These are phyloP conservation scores for Hippoglossus stenolepis DNA, from an alignment of 2,113 vertebrate genomes.

Conservation along the genomic window DNA sequence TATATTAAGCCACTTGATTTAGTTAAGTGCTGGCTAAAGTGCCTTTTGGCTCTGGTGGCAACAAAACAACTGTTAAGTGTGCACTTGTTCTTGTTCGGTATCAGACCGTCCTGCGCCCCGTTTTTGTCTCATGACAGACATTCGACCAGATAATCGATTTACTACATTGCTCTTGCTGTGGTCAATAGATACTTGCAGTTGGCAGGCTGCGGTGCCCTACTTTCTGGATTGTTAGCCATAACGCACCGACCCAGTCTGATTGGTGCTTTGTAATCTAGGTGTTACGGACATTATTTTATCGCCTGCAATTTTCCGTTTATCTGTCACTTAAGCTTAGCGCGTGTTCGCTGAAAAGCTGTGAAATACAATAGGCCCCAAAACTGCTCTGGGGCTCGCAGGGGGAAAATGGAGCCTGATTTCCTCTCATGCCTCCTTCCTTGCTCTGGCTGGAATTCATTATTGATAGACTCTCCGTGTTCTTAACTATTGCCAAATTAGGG, in stretches of 20 bases:
- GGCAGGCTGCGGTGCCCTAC: constrained; percentile 38
- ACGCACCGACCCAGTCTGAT: constrained; percentile 3
- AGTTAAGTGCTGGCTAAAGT: constrained; percentile 70
- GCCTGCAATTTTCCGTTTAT: constrained; percentile 39
- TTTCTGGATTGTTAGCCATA: constrained; percentile 45
- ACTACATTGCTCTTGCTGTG: constrained; percentile 42
- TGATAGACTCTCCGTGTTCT: constrained; percentile 64
- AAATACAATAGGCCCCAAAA: constrained; percentile 57
- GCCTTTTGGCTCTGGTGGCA: constrained; percentile 53
- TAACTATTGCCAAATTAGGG: constrained; percentile 74
- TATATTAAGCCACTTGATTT: constrained; percentile 81
- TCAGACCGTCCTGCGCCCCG: constrained; percentile 33
- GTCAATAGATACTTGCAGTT: constrained; percentile 34
- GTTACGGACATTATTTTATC: constrained; percentile 47
- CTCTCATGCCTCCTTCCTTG: constrained; percentile 43
- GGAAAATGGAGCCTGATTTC: constrained; percentile 61
- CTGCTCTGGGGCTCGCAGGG: constrained; percentile 53
- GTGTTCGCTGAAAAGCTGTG: constrained; percentile 43
- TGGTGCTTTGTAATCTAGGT: constrained; percentile 19
- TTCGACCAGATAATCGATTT: constrained; percentile 64
- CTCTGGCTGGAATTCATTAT: constrained; percentile 73
- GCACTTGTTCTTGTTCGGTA: constrained; percentile 33
- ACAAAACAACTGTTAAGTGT: constrained; percentile 38
- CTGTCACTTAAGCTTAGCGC: constrained; percentile 55
- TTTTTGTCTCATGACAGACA: constrained; percentile 41